Evolutionary conservation across 1,140 invertebrate genomes (phyloP), one percentile per base, ranked within the genome.

Genomic region (Pseudomyrmex sp.): DNA sequence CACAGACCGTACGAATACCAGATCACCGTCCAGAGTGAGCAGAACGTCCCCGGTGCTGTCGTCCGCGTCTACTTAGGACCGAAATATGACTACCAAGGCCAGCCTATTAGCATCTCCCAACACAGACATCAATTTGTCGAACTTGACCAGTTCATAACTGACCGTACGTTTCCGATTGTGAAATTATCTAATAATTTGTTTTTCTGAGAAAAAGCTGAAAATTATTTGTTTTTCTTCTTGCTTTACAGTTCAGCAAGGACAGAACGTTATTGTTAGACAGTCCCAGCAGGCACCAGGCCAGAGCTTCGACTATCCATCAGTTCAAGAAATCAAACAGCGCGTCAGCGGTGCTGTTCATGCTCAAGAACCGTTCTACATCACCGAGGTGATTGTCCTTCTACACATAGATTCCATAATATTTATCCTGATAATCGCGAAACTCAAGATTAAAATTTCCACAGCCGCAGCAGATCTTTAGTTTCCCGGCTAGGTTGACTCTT

Each of bases 101-200:
- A 95, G 72, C 92, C 94, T 58, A 94, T 95, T 80, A 94, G 95
- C 58, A 93, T 96, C 61, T 95, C 96, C 79, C 93, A 96, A 83
- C 95, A 96, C 88, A 95, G 95, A 82, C 94, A 95, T 52, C 95
- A 95, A 89, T 96, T 96, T 94, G 94, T 96, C 65, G 95, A 96
- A 92, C 92, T 97, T 74, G 97, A 97, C 87, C 96, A 95, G 90
- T 97, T 97, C 92, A 88, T 95, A 48, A 95, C 96, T 88, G 95
- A 96, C 74, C 92, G 93, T 95, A 79, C 88, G 95, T 90, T 80
- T 58, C 9, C 0, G 0, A 3, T 58, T 52, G 2, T 8, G 15
- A 65, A 0, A 66, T 18, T 61, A 20, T 15, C 2, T 5, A 50
- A 63, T 9, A 2, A 61, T 62, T 72, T 13, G 26, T 10, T 2